These are phyloP conservation scores for Caenorhabditis imperialis DNA, from an alignment of 2,888 invertebrate genomes.

Conservation along the genomic window DNA sequence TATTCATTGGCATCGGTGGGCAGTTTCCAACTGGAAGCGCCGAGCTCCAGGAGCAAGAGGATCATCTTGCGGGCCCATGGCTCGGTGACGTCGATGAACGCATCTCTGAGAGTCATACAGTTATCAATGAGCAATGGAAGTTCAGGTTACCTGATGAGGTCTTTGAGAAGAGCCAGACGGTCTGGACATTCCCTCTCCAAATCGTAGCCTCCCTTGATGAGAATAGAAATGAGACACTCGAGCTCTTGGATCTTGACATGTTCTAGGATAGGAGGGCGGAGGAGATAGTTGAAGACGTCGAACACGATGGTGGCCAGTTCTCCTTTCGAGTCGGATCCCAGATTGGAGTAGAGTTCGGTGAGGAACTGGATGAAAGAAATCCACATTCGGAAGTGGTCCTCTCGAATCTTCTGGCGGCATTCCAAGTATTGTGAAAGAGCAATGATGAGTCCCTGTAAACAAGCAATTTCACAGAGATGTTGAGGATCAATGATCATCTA, in stretches of 20 bases:
- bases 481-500: no score
- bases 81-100: slow-evolving; percentile 74
- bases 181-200: slow-evolving; percentile 76
- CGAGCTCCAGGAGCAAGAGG: slow-evolving; percentile 74
- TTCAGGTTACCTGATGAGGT: slow-evolving; percentile 61
- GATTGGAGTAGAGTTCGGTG: slow-evolving; percentile 73
- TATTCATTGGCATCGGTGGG: slow-evolving; percentile 77
- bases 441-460: slow-evolving; percentile 63
- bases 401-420: slow-evolving; percentile 71
- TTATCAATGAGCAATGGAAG: not conserved
- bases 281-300: slow-evolving; percentile 74
- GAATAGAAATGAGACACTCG: slow-evolving; percentile 74
- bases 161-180: slow-evolving; percentile 71
- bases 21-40: slow-evolving; percentile 76
- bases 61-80: slow-evolving; percentile 78
- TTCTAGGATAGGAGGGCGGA: slow-evolving; percentile 72
- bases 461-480: no score
- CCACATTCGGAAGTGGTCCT: slow-evolving; percentile 75
- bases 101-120: slow-evolving; percentile 61
- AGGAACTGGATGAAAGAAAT: slow-evolving; percentile 74
- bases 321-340: slow-evolving; percentile 71
- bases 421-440: slow-evolving; percentile 72
- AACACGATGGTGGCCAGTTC: slow-evolving; percentile 76
- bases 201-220: slow-evolving; percentile 76
- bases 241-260: slow-evolving; percentile 77